A percentile compares a stretch with the other conserved stretches of the same genome.
phyloP scores from a whole-genome alignment of 92 coral and sea anemone genomes.

The Paramuricea clavata region DNA sequence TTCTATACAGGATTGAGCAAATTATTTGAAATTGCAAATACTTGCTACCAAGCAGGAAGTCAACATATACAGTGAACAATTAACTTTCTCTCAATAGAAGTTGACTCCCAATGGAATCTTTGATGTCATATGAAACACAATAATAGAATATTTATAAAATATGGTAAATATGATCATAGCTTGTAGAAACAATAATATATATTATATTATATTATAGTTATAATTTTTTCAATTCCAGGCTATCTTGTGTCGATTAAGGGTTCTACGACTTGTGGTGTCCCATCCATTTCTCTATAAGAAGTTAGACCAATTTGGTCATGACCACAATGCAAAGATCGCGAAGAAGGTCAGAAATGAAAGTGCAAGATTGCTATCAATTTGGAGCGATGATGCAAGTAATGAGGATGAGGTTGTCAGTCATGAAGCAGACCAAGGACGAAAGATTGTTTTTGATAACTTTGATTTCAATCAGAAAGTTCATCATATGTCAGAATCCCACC shows the following conservation, averaged over 20 bases:
- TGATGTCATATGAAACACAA: too few species aligned
- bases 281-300: conserved; percentile 80
- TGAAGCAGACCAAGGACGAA: conserved; percentile 7
- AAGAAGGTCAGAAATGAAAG: conserved; percentile 75
- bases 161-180: too few species aligned
- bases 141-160: too few species aligned
- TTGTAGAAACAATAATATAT: too few species aligned
- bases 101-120: too few species aligned
- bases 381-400: neutral
- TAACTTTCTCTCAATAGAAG: too few species aligned
- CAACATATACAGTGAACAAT: too few species aligned
- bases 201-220: too few species aligned
- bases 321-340: conserved; percentile 58
- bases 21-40: too few species aligned
- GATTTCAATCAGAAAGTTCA: conserved; percentile 52
- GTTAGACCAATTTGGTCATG: conserved; percentile 78
- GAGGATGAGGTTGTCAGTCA: neutral
- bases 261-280: conserved; percentile 71
- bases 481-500: conserved; percentile 66
- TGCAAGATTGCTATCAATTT: conserved; percentile 52
- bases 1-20: too few species aligned
- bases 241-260: conserved; percentile 69
- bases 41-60: too few species aligned
- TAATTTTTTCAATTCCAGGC: conserved; percentile 56
- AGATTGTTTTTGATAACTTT: conserved; percentile 13